Evolutionary conservation across 2,797 vertebrate species (phyloP).

Genomic region (Petrocephalus schoutedeni): DNA sequence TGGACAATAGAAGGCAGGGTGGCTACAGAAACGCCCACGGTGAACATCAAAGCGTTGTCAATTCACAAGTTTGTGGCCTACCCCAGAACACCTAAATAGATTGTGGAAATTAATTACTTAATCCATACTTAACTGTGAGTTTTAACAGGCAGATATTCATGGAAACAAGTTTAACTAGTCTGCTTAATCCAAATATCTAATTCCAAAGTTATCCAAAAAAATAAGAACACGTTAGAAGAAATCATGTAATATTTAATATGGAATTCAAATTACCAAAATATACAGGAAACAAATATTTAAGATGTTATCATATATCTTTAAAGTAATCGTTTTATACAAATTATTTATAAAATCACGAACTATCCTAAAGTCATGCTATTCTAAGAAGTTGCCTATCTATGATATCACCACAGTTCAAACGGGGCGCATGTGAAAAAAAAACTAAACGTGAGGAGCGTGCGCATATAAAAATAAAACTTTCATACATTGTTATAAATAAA

Average conservation of each 20-base stretch:
- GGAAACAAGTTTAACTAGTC: conserved; percentile 37
- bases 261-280: conserved; percentile 35
- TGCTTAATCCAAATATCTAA: conserved; percentile 40
- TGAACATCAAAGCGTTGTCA: conserved; percentile 58
- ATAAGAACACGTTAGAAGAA: background rate
- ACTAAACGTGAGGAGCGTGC: background rate
- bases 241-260: conserved; percentile 56
- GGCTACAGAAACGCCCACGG: conserved; percentile 60
- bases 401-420: conserved; percentile 13
- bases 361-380: background rate
- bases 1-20: conserved; percentile 32
- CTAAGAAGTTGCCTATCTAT: background rate
- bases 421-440: background rate
- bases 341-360: conserved; percentile 17
- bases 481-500: background rate
- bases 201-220: conserved; percentile 26
- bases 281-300: conserved; percentile 26
- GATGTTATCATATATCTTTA: conserved; percentile 22
- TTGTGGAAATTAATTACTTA: conserved; percentile 31
- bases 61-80: conserved; percentile 44
- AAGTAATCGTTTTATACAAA: conserved; percentile 31
- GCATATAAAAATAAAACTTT: conserved; percentile 1
- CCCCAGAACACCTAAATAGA: conserved; percentile 28
- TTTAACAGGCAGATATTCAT: conserved; percentile 25
- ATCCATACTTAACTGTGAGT: conserved; percentile 29